Evolutionary conservation across 2,113 vertebrate species (phyloP).

Genomic region (Cranoglanis bouderius): DNA sequence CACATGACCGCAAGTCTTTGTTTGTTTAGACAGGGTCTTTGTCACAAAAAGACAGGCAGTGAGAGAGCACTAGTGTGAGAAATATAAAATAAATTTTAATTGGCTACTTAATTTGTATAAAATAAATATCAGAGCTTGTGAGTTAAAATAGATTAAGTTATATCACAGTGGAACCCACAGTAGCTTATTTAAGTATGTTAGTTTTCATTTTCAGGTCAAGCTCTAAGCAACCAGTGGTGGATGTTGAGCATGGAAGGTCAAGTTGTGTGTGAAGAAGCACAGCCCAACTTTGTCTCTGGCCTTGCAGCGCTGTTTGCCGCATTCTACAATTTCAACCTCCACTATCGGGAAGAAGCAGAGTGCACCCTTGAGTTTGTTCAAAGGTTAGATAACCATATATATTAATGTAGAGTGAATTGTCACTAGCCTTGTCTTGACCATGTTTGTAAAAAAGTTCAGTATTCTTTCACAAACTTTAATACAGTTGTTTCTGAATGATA

Average conservation of each 20-base stretch:
- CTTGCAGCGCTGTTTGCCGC: conserved; percentile 16
- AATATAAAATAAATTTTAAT: too few relatives aligned
- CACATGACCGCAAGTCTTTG: too few relatives aligned
- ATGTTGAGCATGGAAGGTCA: conserved; percentile 10
- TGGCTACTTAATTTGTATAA: too few relatives aligned
- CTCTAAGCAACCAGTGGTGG: background rate
- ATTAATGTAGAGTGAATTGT: too few relatives aligned
- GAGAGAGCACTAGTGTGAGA: too few relatives aligned
- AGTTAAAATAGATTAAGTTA: too few relatives aligned
- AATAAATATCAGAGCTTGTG: too few relatives aligned
- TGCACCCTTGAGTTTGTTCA: background rate
- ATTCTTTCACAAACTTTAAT: background rate
- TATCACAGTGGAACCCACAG: too few relatives aligned
- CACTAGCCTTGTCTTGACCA: background rate
- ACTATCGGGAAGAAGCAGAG: conserved; percentile 11
- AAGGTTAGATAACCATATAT: background rate
- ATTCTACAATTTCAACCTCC: conserved; percentile 19
- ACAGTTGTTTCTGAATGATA: background rate
- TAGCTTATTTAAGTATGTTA: too few relatives aligned
- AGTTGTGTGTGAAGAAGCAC: conserved; percentile 4
- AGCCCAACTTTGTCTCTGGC: background rate
- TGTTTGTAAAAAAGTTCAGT: background rate
- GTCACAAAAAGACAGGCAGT: too few relatives aligned
- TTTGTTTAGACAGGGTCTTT: too few relatives aligned
- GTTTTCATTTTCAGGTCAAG: background rate